These are phyloP conservation scores for Aegotheles bennettii DNA, from an alignment of 2,113 vertebrate genomes.

Conservation along the genomic window DNA sequence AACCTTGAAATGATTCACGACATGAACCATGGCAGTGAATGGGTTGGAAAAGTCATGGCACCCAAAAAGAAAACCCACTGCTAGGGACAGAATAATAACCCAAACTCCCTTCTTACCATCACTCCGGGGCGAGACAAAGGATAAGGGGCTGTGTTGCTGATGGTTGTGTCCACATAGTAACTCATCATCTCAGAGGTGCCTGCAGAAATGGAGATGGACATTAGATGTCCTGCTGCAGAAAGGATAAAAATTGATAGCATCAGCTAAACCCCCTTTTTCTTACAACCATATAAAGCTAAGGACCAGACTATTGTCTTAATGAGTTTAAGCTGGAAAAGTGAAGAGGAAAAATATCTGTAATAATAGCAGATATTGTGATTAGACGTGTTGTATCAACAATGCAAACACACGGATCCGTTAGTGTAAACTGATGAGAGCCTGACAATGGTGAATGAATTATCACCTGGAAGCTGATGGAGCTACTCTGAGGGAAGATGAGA, in stretches of 20 bases:
- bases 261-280: background rate
- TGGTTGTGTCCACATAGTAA: conserved; percentile 87
- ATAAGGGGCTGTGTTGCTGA: conserved; percentile 74
- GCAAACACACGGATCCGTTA: background rate
- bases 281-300: background rate
- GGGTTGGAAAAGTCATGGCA: background rate
- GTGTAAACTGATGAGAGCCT: background rate
- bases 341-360: background rate
- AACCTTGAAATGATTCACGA: background rate
- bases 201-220: background rate
- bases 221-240: background rate
- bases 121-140: conserved; percentile 73
- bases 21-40: background rate
- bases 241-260: background rate
- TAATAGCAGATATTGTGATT: background rate
- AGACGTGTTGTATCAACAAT: background rate
- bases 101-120: conserved; percentile 77
- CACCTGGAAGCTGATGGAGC: conserved; percentile 41
- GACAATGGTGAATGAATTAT: conserved; percentile 48
- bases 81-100: background rate
- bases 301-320: background rate
- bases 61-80: background rate
- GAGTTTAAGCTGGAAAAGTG: background rate
- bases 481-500: conserved; percentile 17
- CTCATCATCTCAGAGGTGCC: conserved; percentile 78